These are phyloP conservation scores for Penaeus japonicus DNA, from an alignment of 1,140 invertebrate species.

Conservation along the genomic window DNA sequence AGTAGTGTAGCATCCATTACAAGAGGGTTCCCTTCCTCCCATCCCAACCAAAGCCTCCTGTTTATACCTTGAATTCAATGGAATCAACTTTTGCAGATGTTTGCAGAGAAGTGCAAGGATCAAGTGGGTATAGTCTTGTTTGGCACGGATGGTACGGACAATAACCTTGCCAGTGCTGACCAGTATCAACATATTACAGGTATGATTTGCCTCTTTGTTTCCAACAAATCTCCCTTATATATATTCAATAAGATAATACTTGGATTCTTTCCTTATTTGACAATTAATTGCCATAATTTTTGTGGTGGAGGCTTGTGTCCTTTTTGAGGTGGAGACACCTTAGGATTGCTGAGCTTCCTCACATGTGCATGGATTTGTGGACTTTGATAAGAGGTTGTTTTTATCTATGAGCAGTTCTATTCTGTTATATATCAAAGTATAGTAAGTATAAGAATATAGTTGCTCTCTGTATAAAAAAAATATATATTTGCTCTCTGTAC, in stretches of 20 bases:
- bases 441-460: no score
- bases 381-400: no score
- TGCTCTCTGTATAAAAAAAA: background rate
- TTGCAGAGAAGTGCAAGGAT: constrained; percentile 68
- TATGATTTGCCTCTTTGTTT: background rate
- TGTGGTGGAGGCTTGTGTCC: background rate
- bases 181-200: constrained; percentile 65
- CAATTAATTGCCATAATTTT: background rate
- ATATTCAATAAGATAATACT: no score
- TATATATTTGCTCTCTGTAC: background rate
- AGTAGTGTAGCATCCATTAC: background rate
- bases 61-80: background rate
- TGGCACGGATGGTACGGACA: constrained; percentile 66
- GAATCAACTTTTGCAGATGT: constrained; percentile 62
- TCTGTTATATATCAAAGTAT: no score
- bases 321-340: background rate
- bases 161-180: constrained; percentile 63
- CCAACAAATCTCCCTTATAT: no score
- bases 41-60: no score
- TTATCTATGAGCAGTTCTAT: no score
- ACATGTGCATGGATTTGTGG: background rate
- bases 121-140: constrained; percentile 66
- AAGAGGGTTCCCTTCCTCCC: background rate
- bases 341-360: background rate
- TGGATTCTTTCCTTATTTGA: background rate